Conservation (phyloP, 2,888 invertebrate species). For the Monoplex corrugatus region DNA sequence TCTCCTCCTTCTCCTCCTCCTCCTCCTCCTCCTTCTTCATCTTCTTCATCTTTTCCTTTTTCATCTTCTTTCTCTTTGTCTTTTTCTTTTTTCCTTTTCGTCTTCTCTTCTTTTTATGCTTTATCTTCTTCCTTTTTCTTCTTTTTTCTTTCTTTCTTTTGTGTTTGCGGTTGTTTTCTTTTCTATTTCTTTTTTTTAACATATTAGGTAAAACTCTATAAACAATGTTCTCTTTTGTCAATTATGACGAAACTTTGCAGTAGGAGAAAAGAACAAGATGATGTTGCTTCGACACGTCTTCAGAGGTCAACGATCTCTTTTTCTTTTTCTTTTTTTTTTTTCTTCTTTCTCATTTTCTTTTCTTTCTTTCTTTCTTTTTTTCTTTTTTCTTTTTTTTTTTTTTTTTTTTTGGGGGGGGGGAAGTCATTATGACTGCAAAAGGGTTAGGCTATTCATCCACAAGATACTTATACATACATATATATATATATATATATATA, state of each 20-base stretch:
- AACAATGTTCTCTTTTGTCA: no score
- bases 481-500: no score
- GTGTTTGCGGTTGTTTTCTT: not conserved
- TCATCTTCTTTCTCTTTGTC: not conserved
- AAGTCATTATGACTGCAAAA: no score
- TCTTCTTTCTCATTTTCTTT: not conserved
- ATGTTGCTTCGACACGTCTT: no score
- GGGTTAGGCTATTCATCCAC: no score
- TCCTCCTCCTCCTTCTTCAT: not conserved
- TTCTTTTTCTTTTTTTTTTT: not conserved
- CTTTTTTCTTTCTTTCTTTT: not conserved
- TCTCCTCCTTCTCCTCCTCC: not conserved
- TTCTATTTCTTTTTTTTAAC: not conserved
- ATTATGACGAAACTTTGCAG: no score
- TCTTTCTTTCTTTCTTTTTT: constrained; percentile 18
- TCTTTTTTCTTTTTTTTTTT: not conserved
- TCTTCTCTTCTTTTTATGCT: not conserved
- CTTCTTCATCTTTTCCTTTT: not conserved
- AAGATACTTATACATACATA: no score
- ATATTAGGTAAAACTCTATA: no score
- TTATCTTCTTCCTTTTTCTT: not conserved
- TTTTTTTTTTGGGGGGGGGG: not conserved
- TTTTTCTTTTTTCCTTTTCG: not conserved
- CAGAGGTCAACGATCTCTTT: no score
- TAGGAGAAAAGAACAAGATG: no score